These are phyloP conservation scores for Eumacrocentrus americanus DNA, from an alignment of 2,888 invertebrate genomes.

Conservation along the genomic window DNA sequence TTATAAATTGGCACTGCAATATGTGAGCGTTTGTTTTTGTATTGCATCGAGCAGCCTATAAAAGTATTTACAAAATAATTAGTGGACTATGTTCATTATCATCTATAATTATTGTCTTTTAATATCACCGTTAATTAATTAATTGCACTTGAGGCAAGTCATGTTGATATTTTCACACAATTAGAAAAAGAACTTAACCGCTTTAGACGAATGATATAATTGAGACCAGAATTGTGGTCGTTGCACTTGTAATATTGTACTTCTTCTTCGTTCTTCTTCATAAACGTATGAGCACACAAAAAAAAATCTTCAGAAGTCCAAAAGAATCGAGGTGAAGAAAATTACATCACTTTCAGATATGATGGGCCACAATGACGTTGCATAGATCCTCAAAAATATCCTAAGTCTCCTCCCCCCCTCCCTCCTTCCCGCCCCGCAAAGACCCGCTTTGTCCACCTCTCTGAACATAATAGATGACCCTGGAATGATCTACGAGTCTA, in stretches of 20 bases:
- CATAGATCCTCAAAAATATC: constrained; percentile 10
- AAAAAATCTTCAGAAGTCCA: not conserved
- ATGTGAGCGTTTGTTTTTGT: not conserved
- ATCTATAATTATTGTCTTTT: not conserved
- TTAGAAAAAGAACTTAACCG: not conserved
- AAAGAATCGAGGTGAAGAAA: not conserved
- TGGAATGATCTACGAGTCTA: constrained; percentile 4
- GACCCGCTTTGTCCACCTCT: constrained; percentile 15
- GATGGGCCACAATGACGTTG: not conserved
- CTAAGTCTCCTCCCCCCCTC: not conserved
- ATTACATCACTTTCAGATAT: constrained; percentile 6
- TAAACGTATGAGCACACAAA: not conserved
- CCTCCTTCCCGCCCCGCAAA: not conserved
- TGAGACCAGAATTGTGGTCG: not conserved
- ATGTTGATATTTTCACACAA: not conserved
- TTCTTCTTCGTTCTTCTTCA: not conserved
- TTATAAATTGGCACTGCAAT: not conserved
- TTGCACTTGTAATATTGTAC: not conserved
- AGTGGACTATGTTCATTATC: not conserved
- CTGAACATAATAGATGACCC: constrained; percentile 15
- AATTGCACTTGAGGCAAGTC: constrained; percentile 17
- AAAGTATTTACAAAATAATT: not conserved
- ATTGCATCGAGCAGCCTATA: not conserved
- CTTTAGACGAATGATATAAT: not conserved
- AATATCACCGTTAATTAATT: constrained; percentile 11